Conservation (phyloP, 1,140 invertebrate genomes). For the Euwallacea fornicatus region DNA sequence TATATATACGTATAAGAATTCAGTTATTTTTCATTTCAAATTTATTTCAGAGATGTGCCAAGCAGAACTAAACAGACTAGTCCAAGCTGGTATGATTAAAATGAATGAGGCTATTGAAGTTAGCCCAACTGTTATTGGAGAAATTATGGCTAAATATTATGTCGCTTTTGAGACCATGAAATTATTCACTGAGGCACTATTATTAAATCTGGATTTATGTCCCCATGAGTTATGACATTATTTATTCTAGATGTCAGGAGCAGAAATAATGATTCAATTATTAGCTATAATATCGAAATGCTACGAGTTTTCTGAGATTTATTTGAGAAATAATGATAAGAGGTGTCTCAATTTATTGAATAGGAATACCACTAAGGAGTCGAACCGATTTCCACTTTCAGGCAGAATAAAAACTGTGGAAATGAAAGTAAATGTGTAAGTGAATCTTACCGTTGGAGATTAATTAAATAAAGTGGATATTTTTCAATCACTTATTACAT, state of each 20-base stretch:
- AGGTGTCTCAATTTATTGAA: conserved; percentile 63
- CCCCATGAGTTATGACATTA: no score
- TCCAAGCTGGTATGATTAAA: conserved; percentile 57
- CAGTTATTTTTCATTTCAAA: no score
- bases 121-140: conserved; percentile 58
- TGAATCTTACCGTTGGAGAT: not conserved
- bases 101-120: conserved; percentile 57
- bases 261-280: conserved; percentile 53
- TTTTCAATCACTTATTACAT: no score
- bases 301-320: conserved; percentile 62
- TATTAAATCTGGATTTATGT: not conserved
- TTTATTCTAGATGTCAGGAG: conserved; percentile 52
- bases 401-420: conserved; percentile 62
- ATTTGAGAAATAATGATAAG: conserved; percentile 62
- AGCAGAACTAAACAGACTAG: conserved; percentile 61
- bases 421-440: conserved; percentile 67
- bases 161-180: conserved; percentile 67
- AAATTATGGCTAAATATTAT: conserved; percentile 67
- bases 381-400: conserved; percentile 61
- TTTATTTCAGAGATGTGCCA: conserved; percentile 57
- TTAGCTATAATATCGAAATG: conserved; percentile 56
- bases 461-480: not conserved
- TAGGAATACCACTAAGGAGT: conserved; percentile 55
- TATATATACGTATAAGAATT: no score
- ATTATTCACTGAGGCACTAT: conserved; percentile 54